Evolutionary conservation across 2,113 vertebrate genomes (phyloP).

Genomic region (Nanorana parkeri): DNA sequence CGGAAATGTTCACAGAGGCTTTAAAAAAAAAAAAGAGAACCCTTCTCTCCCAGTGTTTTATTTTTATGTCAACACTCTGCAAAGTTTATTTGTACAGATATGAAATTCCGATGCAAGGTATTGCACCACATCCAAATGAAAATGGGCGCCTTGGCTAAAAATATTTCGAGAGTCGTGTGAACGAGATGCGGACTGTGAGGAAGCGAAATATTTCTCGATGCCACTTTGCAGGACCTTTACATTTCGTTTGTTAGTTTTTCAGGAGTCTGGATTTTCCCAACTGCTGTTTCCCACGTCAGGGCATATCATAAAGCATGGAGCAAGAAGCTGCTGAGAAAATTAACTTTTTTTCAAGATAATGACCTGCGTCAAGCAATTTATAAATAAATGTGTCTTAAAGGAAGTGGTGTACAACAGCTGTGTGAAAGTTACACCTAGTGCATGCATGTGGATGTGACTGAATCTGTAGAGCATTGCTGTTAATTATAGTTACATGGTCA

Average conservation of each 20-base stretch:
- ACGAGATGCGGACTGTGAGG: slow-evolving; percentile 77
- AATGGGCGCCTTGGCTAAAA: slow-evolving; percentile 76
- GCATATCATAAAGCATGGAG: slow-evolving; percentile 71
- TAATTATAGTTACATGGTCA: background rate
- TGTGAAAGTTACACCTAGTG: background rate
- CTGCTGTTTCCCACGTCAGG: slow-evolving; percentile 79
- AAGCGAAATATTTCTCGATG: slow-evolving; percentile 65
- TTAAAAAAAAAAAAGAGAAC: slow-evolving; percentile 55
- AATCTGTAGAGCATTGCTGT: background rate
- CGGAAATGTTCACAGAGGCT: slow-evolving; percentile 83
- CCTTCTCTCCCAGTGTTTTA: slow-evolving; percentile 79
- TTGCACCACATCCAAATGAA: slow-evolving; percentile 80
- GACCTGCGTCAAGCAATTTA: slow-evolving; percentile 54
- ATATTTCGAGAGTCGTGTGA: slow-evolving; percentile 81
- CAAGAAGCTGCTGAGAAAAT: slow-evolving; percentile 78
- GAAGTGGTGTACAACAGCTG: slow-evolving; percentile 23
- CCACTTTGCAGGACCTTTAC: slow-evolving; percentile 80
- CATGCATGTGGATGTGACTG: background rate
- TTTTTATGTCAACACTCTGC: slow-evolving; percentile 92
- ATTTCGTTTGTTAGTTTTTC: slow-evolving; percentile 76
- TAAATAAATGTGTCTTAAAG: slow-evolving; percentile 28
- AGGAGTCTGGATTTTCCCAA: slow-evolving; percentile 76
- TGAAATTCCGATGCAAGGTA: slow-evolving; percentile 87
- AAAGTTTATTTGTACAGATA: slow-evolving; percentile 89
- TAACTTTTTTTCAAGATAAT: slow-evolving; percentile 72